phyloP scores from a whole-genome alignment of 2,113 vertebrate species.

The Hippocampus mohnikei region DNA sequence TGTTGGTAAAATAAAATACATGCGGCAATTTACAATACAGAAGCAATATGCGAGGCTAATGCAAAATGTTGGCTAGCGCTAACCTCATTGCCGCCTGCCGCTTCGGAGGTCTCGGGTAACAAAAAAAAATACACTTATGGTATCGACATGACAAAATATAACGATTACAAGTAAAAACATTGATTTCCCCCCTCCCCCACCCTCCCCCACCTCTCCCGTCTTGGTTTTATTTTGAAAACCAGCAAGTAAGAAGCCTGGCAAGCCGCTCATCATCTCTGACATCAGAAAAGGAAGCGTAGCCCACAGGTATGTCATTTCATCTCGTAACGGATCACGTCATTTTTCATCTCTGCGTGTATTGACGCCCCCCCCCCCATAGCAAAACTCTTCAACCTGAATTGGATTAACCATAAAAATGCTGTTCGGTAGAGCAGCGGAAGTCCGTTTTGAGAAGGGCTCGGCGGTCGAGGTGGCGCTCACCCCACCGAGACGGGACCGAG shows the following conservation, averaged over 20 bases:
- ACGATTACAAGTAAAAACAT: neutral
- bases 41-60: no score
- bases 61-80: no score
- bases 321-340: neutral
- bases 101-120: no score
- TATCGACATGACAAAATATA: no score
- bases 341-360: neutral
- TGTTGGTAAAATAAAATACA: no score
- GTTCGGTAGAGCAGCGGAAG: slow-evolving; percentile 52
- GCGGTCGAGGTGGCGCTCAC: slow-evolving; percentile 55
- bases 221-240: slow-evolving; percentile 37
- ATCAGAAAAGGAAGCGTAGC: slow-evolving; percentile 95
- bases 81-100: no score
- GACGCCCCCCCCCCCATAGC: neutral
- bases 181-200: neutral
- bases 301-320: slow-evolving; percentile 80
- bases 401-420: slow-evolving; percentile 56
- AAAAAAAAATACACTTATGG: no score
- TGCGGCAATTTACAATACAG: no score
- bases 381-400: slow-evolving; percentile 41
- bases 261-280: slow-evolving; percentile 94
- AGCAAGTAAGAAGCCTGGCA: slow-evolving; percentile 88
- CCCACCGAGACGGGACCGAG: slow-evolving; percentile 38
- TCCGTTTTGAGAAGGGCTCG: slow-evolving; percentile 40
- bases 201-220: neutral